These are phyloP conservation scores for Phalangium opilio DNA, from an alignment of 2,888 invertebrate species.

Conservation along the genomic window DNA sequence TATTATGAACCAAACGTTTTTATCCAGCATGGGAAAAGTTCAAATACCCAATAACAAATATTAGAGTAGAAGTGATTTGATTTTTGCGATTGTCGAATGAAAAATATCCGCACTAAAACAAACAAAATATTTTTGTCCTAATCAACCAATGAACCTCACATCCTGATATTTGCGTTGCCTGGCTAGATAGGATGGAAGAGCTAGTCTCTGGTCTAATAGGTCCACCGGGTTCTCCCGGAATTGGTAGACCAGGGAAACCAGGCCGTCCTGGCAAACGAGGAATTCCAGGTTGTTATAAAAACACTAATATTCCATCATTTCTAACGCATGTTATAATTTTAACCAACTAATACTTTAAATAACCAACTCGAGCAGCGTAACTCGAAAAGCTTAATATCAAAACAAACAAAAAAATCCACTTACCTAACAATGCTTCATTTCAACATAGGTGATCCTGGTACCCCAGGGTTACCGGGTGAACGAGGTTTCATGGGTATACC, in stretches of 20 bases:
- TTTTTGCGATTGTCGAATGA: not conserved
- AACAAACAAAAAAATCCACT: not conserved
- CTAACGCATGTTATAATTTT: conserved; percentile 28
- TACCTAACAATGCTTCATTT: conserved; percentile 1
- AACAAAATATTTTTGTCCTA: not conserved
- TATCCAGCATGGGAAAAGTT: too few relatives aligned
- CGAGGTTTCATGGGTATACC: conserved; percentile 46
- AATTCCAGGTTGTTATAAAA: conserved; percentile 15
- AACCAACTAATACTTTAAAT: conserved; percentile 26
- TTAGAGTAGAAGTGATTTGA: not conserved
- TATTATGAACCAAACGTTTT: too few relatives aligned
- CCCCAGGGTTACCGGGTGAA: conserved; percentile 46
- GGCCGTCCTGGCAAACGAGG: conserved; percentile 43
- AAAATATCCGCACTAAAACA: not conserved
- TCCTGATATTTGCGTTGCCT: conserved; percentile 6
- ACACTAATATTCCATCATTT: conserved; percentile 30
- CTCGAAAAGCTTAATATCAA: conserved; percentile 3
- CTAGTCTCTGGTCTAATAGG: conserved; percentile 45
- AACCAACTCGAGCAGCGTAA: conserved; percentile 22
- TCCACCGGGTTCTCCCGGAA: conserved; percentile 51
- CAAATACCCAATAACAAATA: too few relatives aligned
- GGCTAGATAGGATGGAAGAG: conserved; percentile 55
- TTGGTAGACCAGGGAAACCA: conserved; percentile 46
- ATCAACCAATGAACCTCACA: too few relatives aligned
- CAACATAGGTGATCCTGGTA: conserved; percentile 46